phyloP scores from a whole-genome alignment of 2,797 vertebrate species.

The Sebastolobus altivelis region DNA sequence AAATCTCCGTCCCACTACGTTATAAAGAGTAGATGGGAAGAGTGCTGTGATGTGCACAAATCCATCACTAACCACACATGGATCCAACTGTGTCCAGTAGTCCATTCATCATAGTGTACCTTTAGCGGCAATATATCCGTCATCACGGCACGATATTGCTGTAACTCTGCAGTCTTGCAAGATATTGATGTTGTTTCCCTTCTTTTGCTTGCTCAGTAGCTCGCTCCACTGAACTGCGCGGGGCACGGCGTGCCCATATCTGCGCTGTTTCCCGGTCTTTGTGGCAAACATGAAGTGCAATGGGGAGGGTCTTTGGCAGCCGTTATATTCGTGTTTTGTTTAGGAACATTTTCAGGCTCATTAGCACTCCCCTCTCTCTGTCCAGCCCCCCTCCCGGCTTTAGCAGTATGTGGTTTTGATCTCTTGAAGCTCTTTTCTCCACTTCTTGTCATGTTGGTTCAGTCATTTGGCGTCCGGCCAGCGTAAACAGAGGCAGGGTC shows the following conservation, averaged over 20 bases:
- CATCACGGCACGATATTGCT: slow-evolving; percentile 11
- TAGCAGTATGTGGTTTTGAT: slow-evolving; percentile 67
- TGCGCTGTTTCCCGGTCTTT: slow-evolving; percentile 42
- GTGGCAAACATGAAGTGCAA: slow-evolving; percentile 47
- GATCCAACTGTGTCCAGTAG: slow-evolving; percentile 15
- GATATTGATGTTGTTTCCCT: slow-evolving; percentile 40
- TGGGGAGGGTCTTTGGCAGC: slow-evolving; percentile 58
- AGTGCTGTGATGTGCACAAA: slow-evolving; percentile 15
- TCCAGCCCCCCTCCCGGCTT: slow-evolving; percentile 43
- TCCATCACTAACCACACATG: slow-evolving; percentile 38
- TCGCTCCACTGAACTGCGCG: slow-evolving; percentile 25
- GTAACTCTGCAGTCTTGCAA: slow-evolving; percentile 18
- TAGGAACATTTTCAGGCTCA: slow-evolving; percentile 76
- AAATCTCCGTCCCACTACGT: neutral
- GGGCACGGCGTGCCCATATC: slow-evolving; percentile 25
- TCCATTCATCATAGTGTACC: slow-evolving; percentile 46
- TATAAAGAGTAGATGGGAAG: slow-evolving; percentile 7
- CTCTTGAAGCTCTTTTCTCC: slow-evolving; percentile 57
- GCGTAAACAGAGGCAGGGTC: slow-evolving; percentile 67
- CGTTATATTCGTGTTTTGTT: slow-evolving; percentile 41
- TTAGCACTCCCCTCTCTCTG: slow-evolving; percentile 65
- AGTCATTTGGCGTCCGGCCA: slow-evolving; percentile 73
- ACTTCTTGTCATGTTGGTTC: slow-evolving; percentile 75
- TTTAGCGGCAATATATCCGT: slow-evolving; percentile 29
- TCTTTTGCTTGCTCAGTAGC: slow-evolving; percentile 37